Base-by-base conservation (phyloP, 1,140 invertebrate genomes). In the Dendroctonus valens region DNA sequence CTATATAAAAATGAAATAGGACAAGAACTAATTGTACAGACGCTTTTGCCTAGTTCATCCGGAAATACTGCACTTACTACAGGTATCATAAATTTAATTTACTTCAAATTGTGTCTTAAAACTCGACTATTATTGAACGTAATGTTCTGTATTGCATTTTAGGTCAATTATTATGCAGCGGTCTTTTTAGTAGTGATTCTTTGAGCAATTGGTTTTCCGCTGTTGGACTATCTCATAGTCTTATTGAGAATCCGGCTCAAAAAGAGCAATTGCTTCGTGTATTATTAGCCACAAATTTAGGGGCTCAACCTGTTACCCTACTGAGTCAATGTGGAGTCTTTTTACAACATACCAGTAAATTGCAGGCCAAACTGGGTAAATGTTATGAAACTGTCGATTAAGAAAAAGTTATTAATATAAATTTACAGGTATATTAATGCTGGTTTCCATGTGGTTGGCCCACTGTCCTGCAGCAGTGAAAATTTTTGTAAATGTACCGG, bases 121-220 rank as follows among this genome's bases (percentile, higher is more conserved):
- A 55, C 0, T 11, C 11, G 3, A 3, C 26, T 26, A 26, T 26
- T 26, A 26, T 26, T 26, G 26, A 26, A 26, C 26, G 26, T 26
- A 26, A 2, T 26, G 1, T 26, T 26, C 26, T 26, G 26, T 26
- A 26, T 37, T 59, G 41, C 42, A 6, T 54, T 68, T 62, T 14
- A 68, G 66, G 97, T 0, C 95, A 98, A 79, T 81, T 98, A n/a
- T 82, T 99, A 4, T 98, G 96, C 77, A 90, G 91, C 14, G 95
- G 97, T 0, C 80, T 99, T 9, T 98, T 98, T 78, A 95, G 91
- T 51, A 80, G 85, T 0, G 96, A 99, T 77, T 82, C 91, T 12
- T 80, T 96, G n/a, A 96, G 92, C n/a, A 97, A 95, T 78, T 99
- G 97, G 97, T 96, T 98, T 80, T 92, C 94, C 0, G 85, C 95